These are phyloP conservation scores for Drosophila bocqueti DNA, from an alignment of 1,140 invertebrate species.

Conservation along the genomic window DNA sequence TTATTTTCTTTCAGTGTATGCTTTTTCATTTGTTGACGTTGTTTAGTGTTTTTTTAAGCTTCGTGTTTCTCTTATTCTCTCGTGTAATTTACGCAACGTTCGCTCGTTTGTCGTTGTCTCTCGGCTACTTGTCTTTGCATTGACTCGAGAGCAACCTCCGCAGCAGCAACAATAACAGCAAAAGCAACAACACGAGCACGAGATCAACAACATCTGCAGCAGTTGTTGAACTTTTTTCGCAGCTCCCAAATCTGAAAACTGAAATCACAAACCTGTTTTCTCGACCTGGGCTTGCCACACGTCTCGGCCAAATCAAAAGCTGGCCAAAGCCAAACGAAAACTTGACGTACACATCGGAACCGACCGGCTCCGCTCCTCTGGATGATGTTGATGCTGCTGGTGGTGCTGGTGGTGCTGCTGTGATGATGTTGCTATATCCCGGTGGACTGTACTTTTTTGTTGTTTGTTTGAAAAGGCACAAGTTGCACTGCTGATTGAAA, in stretches of 20 bases:
- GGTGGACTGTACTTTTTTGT: slow-evolving; percentile 75
- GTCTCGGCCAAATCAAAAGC: slow-evolving; percentile 78
- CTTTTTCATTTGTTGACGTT: slow-evolving; percentile 40
- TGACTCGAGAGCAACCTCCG: slow-evolving; percentile 61
- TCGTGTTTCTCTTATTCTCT: slow-evolving; percentile 52
- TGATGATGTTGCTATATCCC: slow-evolving; percentile 14
- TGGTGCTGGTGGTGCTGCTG: slow-evolving; percentile 18
- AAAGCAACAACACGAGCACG: slow-evolving; percentile 23
- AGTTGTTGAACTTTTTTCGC: slow-evolving; percentile 80
- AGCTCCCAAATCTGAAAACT: slow-evolving; percentile 76
- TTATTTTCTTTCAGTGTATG: slow-evolving; percentile 2
- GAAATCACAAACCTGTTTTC: slow-evolving; percentile 75
- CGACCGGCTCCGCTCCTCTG: neutral
- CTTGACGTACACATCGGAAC: slow-evolving; percentile 34
- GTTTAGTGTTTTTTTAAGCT: slow-evolving; percentile 40
- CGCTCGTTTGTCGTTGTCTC: slow-evolving; percentile 73
- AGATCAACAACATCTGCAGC: slow-evolving; percentile 65
- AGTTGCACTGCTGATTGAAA: slow-evolving; percentile 69
- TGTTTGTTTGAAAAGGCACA: slow-evolving; percentile 67
- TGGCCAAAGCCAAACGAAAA: slow-evolving; percentile 60
- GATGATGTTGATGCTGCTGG: slow-evolving; percentile 12
- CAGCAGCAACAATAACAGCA: slow-evolving; percentile 4
- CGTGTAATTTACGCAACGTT: slow-evolving; percentile 78
- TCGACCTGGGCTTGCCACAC: slow-evolving; percentile 70
- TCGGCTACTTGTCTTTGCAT: slow-evolving; percentile 70